Evolutionary conservation across 2,888 invertebrate genomes (phyloP).

Genomic region (Conchocele bisecta): DNA sequence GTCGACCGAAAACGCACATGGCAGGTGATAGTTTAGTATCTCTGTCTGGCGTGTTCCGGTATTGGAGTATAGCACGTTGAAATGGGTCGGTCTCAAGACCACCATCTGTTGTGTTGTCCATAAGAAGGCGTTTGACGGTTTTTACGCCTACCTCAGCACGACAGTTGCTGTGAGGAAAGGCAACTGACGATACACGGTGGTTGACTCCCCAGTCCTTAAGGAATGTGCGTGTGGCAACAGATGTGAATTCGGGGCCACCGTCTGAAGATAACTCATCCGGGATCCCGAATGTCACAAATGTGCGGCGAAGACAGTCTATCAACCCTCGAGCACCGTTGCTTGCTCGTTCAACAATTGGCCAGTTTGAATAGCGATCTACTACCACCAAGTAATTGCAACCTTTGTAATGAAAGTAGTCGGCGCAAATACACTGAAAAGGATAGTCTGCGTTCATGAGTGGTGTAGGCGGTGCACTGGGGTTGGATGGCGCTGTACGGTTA

Average conservation of each 20-base stretch:
- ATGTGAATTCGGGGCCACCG: constrained; percentile 60
- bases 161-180: constrained; percentile 64
- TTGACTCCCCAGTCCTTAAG: constrained; percentile 63
- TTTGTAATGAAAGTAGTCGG: constrained; percentile 33
- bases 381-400: constrained; percentile 57
- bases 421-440: constrained; percentile 55
- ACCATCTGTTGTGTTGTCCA: constrained; percentile 65
- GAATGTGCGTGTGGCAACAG: constrained; percentile 49
- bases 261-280: constrained; percentile 61
- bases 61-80: constrained; percentile 62
- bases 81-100: constrained; percentile 58
- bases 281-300: constrained; percentile 60
- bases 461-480: constrained; percentile 59
- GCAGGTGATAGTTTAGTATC: constrained; percentile 64
- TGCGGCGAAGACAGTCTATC: constrained; percentile 47
- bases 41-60: constrained; percentile 64
- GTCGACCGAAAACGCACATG: constrained; percentile 60
- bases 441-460: constrained; percentile 41
- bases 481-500: constrained; percentile 57
- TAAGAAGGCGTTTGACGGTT: constrained; percentile 64
- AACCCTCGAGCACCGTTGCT: constrained; percentile 41
- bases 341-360: constrained; percentile 56
- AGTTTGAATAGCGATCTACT: constrained; percentile 63
- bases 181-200: constrained; percentile 64
- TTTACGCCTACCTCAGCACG: constrained; percentile 64